Base-by-base conservation (phyloP, 2,113 vertebrate species). In the Seriola aureovittata region DNA sequence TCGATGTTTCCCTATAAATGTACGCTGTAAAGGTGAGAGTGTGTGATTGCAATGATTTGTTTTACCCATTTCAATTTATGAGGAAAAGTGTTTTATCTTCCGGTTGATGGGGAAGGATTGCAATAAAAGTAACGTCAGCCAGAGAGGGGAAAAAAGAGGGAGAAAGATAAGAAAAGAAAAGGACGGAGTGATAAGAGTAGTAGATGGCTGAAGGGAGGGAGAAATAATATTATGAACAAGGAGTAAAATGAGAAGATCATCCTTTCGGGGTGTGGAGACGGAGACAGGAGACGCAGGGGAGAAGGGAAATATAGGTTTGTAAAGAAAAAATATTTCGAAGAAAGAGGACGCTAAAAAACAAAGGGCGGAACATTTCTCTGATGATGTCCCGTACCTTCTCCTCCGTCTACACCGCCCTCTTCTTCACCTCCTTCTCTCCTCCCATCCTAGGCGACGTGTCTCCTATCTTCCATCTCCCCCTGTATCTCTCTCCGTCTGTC, bases 21-120 rank as follows among this genome's bases (percentile, higher is more conserved):
- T 82, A 84, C n/a, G 25, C 79, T 72, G 78, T 88, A 88, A 90
- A 84, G 86, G 86, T 84, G 78, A 88, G 80, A 75, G 82, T 80
- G 67, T 85, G 81, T 78, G 80, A 84, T 84, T 90, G 85, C 76
- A 84, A 88, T 84, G 85, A 90, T 90, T 88, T 88, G 88, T 85
- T 90, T 88, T 88, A 90, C 67, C 69, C 38, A 38, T 83, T 88
- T 82, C 80, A 78, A 83, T 90, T 90, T 69, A 84, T 86, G 69
- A 88, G 85, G 62, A 88, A 90, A 73, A 66, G 85, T 81, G 80
- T 88, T 90, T 90, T 81, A 89, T 86, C 81, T 82, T 75, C 50
- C 34, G 8, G 64, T 70, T 80, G 66, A 78, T 54, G 63, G 73
- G 29, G 64, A 82, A 76, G 59, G 79, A 55, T 50, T 60, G 67